Evolutionary conservation across 2,888 invertebrate species (phyloP).

Genomic region (Sinhomidia bicolor): DNA sequence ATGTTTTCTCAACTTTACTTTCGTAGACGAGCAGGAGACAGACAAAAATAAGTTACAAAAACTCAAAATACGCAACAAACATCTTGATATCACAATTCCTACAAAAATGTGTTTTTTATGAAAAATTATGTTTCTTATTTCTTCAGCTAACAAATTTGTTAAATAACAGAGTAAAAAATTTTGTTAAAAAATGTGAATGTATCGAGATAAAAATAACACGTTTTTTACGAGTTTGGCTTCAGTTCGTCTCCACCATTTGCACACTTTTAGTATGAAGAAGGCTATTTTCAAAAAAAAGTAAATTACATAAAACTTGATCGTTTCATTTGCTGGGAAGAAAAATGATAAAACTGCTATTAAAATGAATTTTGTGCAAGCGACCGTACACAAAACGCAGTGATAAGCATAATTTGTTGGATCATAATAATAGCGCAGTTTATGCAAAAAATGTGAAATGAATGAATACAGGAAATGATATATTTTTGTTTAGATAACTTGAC

Average conservation of each 20-base stretch:
- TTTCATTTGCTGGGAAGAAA: too few relatives aligned
- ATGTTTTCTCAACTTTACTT: neutral
- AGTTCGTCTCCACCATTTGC: neutral
- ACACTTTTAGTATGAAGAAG: neutral
- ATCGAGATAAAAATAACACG: conserved; percentile 17
- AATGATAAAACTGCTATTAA: conserved; percentile 5
- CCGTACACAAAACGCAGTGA: neutral
- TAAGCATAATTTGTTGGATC: neutral
- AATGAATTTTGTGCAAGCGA: neutral
- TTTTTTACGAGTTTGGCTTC: neutral
- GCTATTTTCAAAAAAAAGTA: neutral
- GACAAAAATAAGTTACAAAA: neutral
- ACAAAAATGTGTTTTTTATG: neutral
- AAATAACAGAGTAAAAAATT: neutral
- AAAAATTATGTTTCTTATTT: too few relatives aligned
- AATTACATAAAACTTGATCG: neutral
- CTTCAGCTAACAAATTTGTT: neutral
- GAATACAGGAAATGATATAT: conserved; percentile 21
- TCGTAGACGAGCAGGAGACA: neutral
- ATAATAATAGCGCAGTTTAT: neutral
- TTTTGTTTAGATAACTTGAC: too few relatives aligned
- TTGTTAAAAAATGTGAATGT: neutral
- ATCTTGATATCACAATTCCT: neutral
- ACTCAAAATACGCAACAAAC: too few relatives aligned
- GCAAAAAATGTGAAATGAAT: conserved; percentile 1